Evolutionary conservation across 2,113 vertebrate genomes (phyloP).

Genomic region (Zosterops japonicus): DNA sequence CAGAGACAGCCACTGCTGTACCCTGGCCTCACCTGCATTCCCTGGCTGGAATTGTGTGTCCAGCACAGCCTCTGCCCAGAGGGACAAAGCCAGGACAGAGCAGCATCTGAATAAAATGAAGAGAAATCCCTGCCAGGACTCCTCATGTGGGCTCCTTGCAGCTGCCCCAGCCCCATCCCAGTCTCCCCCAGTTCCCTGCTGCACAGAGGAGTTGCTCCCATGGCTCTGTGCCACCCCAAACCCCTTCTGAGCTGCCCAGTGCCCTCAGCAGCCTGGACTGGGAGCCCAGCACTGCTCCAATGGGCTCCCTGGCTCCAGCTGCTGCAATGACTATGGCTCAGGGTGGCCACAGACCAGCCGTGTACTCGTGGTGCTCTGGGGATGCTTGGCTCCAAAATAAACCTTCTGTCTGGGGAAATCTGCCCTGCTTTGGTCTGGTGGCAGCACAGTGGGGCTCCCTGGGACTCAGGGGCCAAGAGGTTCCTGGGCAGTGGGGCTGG

Average conservation of each 20-base stretch:
- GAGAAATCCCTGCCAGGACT: neutral
- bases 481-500: neutral
- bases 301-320: neutral
- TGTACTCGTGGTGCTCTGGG: neutral
- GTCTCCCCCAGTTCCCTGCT: accelerated
- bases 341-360: neutral
- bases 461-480: neutral
- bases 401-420: neutral
- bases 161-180: accelerated
- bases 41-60: neutral
- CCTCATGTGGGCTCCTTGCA: neutral
- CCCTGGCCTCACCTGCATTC: neutral
- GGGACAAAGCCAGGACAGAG: neutral
- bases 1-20: neutral
- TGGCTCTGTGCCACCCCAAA: neutral
- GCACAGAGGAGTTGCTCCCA: neutral
- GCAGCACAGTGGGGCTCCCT: neutral
- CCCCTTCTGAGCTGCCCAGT: neutral
- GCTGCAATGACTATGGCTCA: neutral
- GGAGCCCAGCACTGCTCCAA: neutral
- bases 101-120: neutral
- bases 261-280: neutral
- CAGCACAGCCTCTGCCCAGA: neutral
- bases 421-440: neutral
- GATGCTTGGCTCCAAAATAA: neutral